Percentiles rank a stretch among this genome's conserved stretches.
Evolutionary conservation across 2,113 vertebrate species (phyloP).

Genomic region (Nicator chloris): DNA sequence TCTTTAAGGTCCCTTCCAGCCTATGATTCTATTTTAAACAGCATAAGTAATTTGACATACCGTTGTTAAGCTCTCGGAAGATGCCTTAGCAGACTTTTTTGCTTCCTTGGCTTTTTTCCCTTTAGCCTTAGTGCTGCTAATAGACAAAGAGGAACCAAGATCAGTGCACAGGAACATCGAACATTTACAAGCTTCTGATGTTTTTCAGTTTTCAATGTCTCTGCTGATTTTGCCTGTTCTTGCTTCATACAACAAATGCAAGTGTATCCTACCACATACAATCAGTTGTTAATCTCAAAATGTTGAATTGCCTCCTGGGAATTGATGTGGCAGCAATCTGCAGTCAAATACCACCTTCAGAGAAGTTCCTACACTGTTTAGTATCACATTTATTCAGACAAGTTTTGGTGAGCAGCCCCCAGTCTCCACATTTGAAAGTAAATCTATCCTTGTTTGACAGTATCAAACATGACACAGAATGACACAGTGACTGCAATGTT

Average conservation of each 20-base stretch:
- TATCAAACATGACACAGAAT: not conserved
- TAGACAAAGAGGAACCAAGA: slow-evolving; percentile 2
- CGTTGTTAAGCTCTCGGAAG: slow-evolving; percentile 56
- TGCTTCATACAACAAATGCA: not conserved
- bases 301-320: not conserved
- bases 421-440: not conserved
- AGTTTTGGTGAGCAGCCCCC: not conserved
- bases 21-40: not conserved
- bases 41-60: slow-evolving; percentile 17
- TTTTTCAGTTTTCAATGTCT: not conserved
- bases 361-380: not conserved
- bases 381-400: not conserved
- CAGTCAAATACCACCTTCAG: not conserved
- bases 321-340: not conserved
- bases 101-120: slow-evolving; percentile 87
- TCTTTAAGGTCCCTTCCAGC: not conserved
- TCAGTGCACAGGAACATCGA: not conserved
- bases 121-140: slow-evolving; percentile 79
- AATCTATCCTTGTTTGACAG: not conserved
- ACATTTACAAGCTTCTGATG: not conserved
- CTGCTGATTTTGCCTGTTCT: not conserved
- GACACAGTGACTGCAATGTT: not conserved
- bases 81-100: slow-evolving; percentile 71
- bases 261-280: not conserved
- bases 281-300: not conserved